phyloP scores from a whole-genome alignment of 2,888 invertebrate species.

The Chaitophorus viminalis region DNA sequence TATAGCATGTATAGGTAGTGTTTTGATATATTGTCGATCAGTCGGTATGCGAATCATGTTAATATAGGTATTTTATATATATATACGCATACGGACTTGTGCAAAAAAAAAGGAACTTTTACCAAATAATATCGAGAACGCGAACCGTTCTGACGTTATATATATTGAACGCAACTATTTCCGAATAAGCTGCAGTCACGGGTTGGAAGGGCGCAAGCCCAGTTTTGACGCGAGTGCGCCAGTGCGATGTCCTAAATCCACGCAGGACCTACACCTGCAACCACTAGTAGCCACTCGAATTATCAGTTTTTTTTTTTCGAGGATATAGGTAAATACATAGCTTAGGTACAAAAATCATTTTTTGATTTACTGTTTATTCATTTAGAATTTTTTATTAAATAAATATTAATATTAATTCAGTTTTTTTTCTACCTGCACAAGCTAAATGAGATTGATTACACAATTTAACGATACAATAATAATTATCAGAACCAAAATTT shows the following conservation, averaged over 20 bases:
- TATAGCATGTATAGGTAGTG: neutral
- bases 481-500: no score
- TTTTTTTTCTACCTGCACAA: no score
- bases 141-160: neutral
- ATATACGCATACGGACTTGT: neutral
- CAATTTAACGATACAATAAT: no score
- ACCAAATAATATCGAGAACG: neutral
- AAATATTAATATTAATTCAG: no score
- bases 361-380: no score
- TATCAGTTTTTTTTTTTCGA: no score
- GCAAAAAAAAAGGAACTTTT: neutral
- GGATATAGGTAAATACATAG: no score
- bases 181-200: neutral
- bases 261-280: neutral
- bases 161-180: slow-evolving; percentile 6
- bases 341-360: no score
- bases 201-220: slow-evolving; percentile 51
- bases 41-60: neutral
- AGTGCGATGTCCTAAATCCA: slow-evolving; percentile 50
- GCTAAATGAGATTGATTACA: no score
- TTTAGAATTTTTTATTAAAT: no score
- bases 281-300: neutral
- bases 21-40: neutral
- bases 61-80: neutral
- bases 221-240: slow-evolving; percentile 45